Evolutionary conservation across 2,113 vertebrate genomes (phyloP).

Genomic region (Saimiri boliviensis): DNA sequence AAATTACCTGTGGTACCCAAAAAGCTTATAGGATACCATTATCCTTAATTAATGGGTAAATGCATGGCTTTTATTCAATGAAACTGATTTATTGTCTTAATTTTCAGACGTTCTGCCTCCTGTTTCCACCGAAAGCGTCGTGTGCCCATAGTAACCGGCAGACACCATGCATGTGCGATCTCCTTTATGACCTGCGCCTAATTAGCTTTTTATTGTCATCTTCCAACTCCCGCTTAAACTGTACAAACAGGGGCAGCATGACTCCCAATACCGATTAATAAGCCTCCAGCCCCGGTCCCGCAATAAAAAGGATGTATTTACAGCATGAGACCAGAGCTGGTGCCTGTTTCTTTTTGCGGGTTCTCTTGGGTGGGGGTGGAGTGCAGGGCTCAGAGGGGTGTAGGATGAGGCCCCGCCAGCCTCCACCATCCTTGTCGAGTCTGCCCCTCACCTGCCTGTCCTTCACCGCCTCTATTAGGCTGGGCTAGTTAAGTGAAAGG

Average conservation of each 20-base stretch:
- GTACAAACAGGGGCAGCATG: constrained; percentile 38
- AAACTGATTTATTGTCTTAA: constrained; percentile 87
- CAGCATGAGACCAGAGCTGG: background rate
- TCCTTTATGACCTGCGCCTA: constrained; percentile 83
- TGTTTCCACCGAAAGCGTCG: constrained; percentile 81
- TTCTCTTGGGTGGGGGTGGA: background rate
- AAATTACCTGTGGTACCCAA: constrained; percentile 82
- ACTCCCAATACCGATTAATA: background rate
- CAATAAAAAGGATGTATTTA: constrained; percentile 28
- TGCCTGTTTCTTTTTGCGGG: background rate
- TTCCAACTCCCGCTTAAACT: constrained; percentile 76
- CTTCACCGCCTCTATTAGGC: constrained; percentile 79
- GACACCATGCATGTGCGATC: constrained; percentile 75
- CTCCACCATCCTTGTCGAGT: constrained; percentile 9
- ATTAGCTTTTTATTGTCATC: constrained; percentile 86
- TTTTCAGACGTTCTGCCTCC: constrained; percentile 82
- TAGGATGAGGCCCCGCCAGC: background rate
- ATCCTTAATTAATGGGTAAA: constrained; percentile 87
- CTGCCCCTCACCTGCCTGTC: constrained; percentile 75
- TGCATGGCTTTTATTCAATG: constrained; percentile 84
- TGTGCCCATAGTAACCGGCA: constrained; percentile 84
- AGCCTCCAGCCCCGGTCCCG: background rate
- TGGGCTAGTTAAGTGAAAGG: constrained; percentile 82
- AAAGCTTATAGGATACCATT: constrained; percentile 84
- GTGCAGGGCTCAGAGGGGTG: background rate